Percentiles rank a stretch among this genome's conserved stretches.
phyloP scores from a whole-genome alignment of 2,113 vertebrate species.

The Neolamprologus longior region DNA sequence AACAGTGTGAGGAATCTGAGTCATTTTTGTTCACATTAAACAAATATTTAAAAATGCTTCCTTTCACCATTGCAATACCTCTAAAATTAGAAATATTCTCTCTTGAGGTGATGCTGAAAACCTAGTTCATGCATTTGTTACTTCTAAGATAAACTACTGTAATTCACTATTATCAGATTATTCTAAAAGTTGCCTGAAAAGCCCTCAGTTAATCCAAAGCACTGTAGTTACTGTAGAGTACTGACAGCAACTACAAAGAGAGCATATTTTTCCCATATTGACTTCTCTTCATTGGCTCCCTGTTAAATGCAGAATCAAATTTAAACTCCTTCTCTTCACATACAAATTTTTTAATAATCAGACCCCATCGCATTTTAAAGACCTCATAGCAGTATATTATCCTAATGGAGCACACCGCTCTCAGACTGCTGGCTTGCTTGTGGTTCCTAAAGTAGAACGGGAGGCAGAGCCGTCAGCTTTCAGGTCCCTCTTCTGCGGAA shows the following conservation, averaged over 20 bases:
- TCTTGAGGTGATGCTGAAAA: background rate
- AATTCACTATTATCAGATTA: background rate
- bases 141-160: background rate
- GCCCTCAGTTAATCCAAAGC: background rate
- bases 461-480: background rate
- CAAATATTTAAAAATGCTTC: background rate
- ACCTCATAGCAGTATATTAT: background rate
- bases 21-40: background rate
- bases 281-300: background rate
- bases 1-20: background rate
- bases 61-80: background rate
- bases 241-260: background rate
- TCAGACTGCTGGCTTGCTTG: background rate
- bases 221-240: background rate
- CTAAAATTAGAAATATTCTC: background rate
- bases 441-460: background rate
- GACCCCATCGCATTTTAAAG: background rate
- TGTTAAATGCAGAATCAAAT: background rate
- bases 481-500: background rate
- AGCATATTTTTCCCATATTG: background rate
- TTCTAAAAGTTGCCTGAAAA: background rate
- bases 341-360: background rate
- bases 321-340: background rate
- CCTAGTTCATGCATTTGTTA: background rate
- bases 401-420: background rate